Conservation (phyloP, 2,888 invertebrate genomes). For the Diarsia mendica region DNA sequence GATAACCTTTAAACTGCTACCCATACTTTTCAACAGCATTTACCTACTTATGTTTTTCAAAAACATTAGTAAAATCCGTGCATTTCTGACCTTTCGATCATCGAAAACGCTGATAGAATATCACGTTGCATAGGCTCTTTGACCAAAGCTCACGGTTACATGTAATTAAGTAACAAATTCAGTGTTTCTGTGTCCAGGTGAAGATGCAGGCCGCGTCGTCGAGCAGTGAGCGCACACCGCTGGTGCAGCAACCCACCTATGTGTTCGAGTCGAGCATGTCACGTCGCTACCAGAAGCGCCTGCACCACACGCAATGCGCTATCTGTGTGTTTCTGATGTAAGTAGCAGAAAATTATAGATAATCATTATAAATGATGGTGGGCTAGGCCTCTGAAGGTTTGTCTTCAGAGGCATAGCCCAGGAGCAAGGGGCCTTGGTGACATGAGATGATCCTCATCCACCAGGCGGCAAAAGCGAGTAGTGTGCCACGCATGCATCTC, state of each 20-base stretch:
- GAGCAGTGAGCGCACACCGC: slow-evolving; percentile 88
- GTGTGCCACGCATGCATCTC: neutral
- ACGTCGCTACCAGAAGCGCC: slow-evolving; percentile 85
- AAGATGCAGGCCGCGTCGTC: slow-evolving; percentile 79
- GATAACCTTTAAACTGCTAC: neutral
- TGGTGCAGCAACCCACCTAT: slow-evolving; percentile 89
- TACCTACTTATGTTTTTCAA: too few relatives aligned
- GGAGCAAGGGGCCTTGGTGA: too few relatives aligned
- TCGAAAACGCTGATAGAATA: neutral
- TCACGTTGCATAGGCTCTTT: neutral
- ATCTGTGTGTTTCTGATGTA: slow-evolving; percentile 93
- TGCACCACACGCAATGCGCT: slow-evolving; percentile 92
- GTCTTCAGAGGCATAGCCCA: too few relatives aligned
- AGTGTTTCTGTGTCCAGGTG: slow-evolving; percentile 36
- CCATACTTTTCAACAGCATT: too few relatives aligned
- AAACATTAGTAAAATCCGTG: too few relatives aligned
- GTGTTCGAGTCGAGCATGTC: slow-evolving; percentile 88
- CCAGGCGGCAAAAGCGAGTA: neutral
- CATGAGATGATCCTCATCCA: neutral
- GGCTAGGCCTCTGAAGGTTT: neutral
- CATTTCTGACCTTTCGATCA: neutral
- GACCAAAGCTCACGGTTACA: neutral
- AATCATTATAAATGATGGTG: neutral
- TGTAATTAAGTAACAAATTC: neutral
- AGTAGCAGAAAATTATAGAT: slow-evolving; percentile 75